Evolutionary conservation across 2,797 vertebrate species (phyloP).

Genomic region (Cyclopterus lumpus): DNA sequence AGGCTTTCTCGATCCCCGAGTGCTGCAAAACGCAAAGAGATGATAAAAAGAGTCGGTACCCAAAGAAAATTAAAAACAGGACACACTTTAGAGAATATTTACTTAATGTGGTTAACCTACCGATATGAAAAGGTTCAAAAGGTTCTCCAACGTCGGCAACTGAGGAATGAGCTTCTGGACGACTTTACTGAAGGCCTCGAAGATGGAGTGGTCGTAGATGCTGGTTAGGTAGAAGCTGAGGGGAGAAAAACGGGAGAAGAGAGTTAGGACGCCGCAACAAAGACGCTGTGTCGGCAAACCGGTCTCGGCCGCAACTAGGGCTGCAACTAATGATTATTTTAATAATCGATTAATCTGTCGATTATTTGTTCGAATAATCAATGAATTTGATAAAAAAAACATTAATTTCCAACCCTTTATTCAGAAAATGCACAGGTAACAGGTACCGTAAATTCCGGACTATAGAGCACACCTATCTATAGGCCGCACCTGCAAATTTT

Average conservation of each 20-base stretch:
- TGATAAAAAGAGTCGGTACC: not conserved
- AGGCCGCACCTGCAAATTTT: too few relatives aligned
- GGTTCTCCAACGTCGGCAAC: constrained; percentile 93
- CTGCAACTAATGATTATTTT: too few relatives aligned
- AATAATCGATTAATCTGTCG: too few relatives aligned
- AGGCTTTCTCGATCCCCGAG: constrained; percentile 97
- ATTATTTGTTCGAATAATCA: too few relatives aligned
- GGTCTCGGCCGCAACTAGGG: not conserved
- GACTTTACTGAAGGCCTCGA: constrained; percentile 97
- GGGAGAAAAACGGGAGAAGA: constrained; percentile 32
- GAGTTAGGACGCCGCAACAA: not conserved
- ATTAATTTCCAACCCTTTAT: too few relatives aligned
- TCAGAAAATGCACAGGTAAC: too few relatives aligned
- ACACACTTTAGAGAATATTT: not conserved
- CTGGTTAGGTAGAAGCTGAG: constrained; percentile 95
- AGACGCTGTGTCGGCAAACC: not conserved
- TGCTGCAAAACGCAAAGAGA: constrained; percentile 79
- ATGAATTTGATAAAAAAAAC: too few relatives aligned
- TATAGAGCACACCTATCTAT: too few relatives aligned
- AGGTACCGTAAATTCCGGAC: too few relatives aligned
- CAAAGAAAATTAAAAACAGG: not conserved
- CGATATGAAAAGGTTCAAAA: constrained; percentile 96
- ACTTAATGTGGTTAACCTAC: constrained; percentile 75
- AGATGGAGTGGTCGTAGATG: constrained; percentile 97
- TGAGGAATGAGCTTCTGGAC: constrained; percentile 96